Base-by-base conservation (phyloP, 92 coral and sea anemone species). In the Micromussa lordhowensis region DNA sequence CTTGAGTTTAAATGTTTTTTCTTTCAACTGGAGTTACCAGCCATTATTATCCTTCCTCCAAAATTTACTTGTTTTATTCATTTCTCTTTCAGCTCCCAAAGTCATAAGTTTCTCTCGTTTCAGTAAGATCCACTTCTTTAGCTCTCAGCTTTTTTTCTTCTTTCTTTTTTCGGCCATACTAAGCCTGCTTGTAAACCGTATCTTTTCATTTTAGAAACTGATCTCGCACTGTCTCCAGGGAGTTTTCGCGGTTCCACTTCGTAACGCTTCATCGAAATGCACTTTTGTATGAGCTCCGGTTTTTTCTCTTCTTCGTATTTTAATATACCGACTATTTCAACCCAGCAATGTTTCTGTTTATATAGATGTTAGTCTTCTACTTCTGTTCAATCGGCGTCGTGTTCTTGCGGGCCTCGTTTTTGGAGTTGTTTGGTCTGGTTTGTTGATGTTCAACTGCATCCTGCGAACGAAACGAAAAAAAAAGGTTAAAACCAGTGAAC, bases 401-500 rank as follows among this genome's bases (percentile, higher is more conserved):
- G 77, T 31, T 86, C 76, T 86, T 86, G 89, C 4, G 19, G 58
- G 82, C 48, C 35, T 75, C 4, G 81, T 76, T 76, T 85, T 85
- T 34, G 75, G 18, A 17, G 73, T 5, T 30, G 88, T 24, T 40
- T 84, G 81, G 16, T 63, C 89, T 31, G 75, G 3, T 32, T 44
- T 48, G 77, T 36, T 86, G 66, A 77, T 64, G 51, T 86, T 80
- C 83, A 77, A 53, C 32, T 86, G 83, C 77, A 28, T 77, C 26
- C 89, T 86, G 72, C 73, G 12, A 5, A 31, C 31, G 30, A n/a
- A n/a, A n/a, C n/a, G 26, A 26, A 21, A 61, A 38, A 86, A 40
- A 14, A 30, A 17, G 49, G 77, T 19, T 2, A 17, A 24, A 22
- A 22, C 24, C 24, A 24, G 29, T 13, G 30, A 61, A 22, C 68